Evolutionary conservation across 1,140 invertebrate genomes (phyloP).

Genomic region (Copidosoma floridanum): DNA sequence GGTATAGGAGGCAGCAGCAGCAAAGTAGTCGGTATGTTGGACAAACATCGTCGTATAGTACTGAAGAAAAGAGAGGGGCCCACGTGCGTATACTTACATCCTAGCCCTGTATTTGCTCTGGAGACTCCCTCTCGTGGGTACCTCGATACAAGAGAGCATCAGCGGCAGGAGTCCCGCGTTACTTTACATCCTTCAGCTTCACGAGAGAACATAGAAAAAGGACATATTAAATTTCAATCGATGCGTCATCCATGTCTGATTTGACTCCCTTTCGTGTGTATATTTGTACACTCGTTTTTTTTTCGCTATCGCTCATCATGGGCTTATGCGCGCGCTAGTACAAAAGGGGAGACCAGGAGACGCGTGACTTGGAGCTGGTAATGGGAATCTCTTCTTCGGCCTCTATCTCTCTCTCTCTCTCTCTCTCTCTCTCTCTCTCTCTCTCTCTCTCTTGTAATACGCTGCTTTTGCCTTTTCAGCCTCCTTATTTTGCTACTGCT

Average conservation of each 20-base stretch:
- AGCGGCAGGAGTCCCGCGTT: slow-evolving; percentile 3
- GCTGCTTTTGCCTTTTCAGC: background rate
- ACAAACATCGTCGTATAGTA: slow-evolving; percentile 12
- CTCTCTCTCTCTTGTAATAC: background rate
- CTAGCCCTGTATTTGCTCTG: slow-evolving; percentile 40
- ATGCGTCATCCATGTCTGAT: slow-evolving; percentile 37
- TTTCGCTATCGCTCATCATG: slow-evolving; percentile 30
- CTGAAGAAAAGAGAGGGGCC: background rate
- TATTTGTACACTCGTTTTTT: no score
- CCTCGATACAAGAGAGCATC: slow-evolving; percentile 38
- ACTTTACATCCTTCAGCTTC: no score
- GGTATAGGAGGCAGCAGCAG: no score
- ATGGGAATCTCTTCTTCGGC: background rate
- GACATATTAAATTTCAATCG: slow-evolving; percentile 50
- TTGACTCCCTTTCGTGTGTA: background rate
- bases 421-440: background rate
- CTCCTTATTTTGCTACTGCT: no score
- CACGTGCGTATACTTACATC: no score
- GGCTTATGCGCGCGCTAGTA: no score
- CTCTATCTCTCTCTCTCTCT: background rate
- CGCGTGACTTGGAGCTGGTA: background rate
- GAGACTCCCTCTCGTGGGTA: no score
- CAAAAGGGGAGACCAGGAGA: no score
- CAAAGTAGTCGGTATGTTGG: slow-evolving; percentile 9
- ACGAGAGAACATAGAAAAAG: no score